A percentile compares a stretch with the other conserved stretches of the same genome.
Conservation (phyloP, 2,797 vertebrate genomes). For the Miichthys miiuy region DNA sequence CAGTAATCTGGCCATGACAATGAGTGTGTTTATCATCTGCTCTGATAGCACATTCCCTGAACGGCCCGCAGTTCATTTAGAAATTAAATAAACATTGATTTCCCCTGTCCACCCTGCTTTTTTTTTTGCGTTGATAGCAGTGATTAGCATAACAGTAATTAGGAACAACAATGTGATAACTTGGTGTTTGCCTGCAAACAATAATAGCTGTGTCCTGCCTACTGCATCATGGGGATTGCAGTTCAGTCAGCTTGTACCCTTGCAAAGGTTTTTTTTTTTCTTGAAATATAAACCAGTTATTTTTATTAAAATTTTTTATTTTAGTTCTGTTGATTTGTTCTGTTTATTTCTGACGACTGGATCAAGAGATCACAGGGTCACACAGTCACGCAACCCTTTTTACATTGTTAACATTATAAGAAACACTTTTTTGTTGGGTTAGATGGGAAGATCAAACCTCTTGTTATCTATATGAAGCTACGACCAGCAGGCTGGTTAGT, state of each 20-base stretch:
- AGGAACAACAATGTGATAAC: conserved; percentile 53
- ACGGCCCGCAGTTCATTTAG: conserved; percentile 29
- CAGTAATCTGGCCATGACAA: conserved; percentile 52
- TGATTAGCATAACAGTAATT: conserved; percentile 68
- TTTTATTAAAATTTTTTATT: too few relatives aligned
- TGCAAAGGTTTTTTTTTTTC: background rate
- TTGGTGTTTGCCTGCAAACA: conserved; percentile 29
- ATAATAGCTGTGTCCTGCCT: conserved; percentile 22
- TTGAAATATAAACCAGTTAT: background rate
- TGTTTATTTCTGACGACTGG: background rate
- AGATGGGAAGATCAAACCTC: too few relatives aligned
- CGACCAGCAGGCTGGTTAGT: background rate
- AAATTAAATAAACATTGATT: conserved; percentile 53
- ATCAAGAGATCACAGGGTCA: background rate
- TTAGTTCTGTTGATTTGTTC: background rate
- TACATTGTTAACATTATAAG: background rate
- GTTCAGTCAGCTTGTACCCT: background rate
- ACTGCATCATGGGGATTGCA: conserved; percentile 3
- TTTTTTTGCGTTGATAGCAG: conserved; percentile 38
- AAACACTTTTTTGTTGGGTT: too few relatives aligned
- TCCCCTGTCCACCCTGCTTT: conserved; percentile 21
- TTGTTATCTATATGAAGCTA: background rate
- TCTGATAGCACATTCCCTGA: conserved; percentile 21
- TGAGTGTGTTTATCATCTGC: conserved; percentile 51
- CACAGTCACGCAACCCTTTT: background rate